Conservation (phyloP, 2,888 invertebrate genomes). For the Folsomia candida region DNA sequence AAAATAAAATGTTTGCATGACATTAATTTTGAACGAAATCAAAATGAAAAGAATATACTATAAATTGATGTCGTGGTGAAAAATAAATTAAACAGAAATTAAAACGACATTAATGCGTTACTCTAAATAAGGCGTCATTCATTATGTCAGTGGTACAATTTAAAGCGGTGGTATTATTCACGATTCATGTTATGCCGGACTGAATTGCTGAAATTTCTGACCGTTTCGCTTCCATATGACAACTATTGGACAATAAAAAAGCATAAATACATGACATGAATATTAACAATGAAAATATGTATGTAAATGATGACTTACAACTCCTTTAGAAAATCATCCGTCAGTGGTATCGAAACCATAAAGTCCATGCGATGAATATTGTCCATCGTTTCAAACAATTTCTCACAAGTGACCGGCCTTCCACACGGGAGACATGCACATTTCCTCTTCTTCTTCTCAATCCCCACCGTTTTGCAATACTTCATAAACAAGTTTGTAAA, state of each 20-base stretch:
- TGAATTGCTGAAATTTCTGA: too few relatives aligned
- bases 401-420: background rate
- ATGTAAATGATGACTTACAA: background rate
- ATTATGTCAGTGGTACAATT: too few relatives aligned
- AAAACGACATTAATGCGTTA: too few relatives aligned
- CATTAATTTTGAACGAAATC: too few relatives aligned
- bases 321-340: background rate
- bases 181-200: too few relatives aligned
- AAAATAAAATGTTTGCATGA: too few relatives aligned
- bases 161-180: too few relatives aligned
- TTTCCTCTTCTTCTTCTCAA: background rate
- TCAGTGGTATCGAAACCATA: slow-evolving; percentile 10
- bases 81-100: too few relatives aligned
- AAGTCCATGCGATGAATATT: background rate
- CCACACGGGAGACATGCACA: background rate
- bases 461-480: background rate
- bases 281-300: background rate
- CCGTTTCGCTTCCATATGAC: background rate
- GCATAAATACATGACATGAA: too few relatives aligned
- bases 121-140: too few relatives aligned
- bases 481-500: slow-evolving; percentile 15
- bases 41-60: too few relatives aligned
- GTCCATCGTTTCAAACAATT: background rate
- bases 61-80: too few relatives aligned
- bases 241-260: background rate